Evolutionary conservation across 2,113 vertebrate genomes (phyloP).

Genomic region (Chionomys nivalis): DNA sequence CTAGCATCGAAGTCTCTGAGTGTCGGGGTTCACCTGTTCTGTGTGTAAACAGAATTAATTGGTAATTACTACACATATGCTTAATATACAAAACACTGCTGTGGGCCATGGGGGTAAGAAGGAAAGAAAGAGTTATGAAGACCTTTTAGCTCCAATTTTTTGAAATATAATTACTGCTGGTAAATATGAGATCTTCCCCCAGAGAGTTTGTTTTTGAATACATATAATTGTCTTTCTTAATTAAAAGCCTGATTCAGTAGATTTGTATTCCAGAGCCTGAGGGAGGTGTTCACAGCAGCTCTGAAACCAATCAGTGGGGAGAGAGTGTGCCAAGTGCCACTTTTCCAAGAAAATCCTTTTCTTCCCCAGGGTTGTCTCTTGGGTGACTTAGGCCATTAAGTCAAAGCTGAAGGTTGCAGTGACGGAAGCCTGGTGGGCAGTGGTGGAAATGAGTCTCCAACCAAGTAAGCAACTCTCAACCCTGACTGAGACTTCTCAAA

Average conservation of each 20-base stretch:
- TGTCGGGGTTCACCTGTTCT: neutral
- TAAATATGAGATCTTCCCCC: neutral
- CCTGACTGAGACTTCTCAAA: conserved; percentile 12
- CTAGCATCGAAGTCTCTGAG: neutral
- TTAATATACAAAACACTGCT: neutral
- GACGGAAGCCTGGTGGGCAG: neutral
- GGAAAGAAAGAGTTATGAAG: neutral
- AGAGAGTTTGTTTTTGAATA: neutral
- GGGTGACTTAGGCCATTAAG: conserved; percentile 6
- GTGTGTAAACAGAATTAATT: conserved; percentile 13
- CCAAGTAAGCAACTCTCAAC: conserved; percentile 39
- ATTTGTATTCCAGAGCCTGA: neutral
- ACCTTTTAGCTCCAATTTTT: neutral
- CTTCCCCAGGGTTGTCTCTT: neutral
- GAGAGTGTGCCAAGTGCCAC: neutral
- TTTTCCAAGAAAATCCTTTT: conserved; percentile 10
- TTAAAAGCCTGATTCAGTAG: neutral
- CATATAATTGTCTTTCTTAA: neutral
- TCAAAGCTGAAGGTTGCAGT: conserved; percentile 15
- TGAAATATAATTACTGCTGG: neutral
- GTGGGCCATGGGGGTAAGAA: neutral
- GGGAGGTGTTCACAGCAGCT: neutral
- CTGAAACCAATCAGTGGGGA: neutral
- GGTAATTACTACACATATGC: neutral
- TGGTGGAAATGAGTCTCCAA: neutral